These are phyloP conservation scores for Petrocephalus schoutedeni DNA, from an alignment of 2,797 vertebrate species.

Conservation along the genomic window DNA sequence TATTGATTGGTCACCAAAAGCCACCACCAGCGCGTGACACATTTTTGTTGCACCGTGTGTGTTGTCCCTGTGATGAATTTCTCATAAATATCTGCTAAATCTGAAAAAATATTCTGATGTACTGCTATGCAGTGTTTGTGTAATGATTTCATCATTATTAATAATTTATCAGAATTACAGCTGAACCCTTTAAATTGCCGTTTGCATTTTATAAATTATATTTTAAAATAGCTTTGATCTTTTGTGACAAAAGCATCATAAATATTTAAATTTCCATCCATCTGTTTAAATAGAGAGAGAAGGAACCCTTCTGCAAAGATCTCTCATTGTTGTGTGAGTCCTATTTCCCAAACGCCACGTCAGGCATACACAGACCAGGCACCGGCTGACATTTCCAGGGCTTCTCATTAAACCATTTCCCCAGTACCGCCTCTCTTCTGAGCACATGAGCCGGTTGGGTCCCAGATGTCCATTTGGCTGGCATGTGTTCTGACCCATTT, in stretches of 20 bases:
- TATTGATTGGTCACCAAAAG: neutral
- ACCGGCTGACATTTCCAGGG: conserved; percentile 20
- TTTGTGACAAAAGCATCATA: neutral
- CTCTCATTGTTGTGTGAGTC: neutral
- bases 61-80: neutral
- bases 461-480: conserved; percentile 14
- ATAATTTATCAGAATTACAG: neutral
- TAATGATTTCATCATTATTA: neutral
- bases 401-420: conserved; percentile 11
- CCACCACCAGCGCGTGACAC: neutral
- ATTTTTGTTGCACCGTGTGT: neutral
- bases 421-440: neutral
- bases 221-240: neutral
- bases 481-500: conserved; percentile 20
- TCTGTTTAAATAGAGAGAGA: neutral
- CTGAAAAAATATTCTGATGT: neutral
- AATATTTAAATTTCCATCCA: neutral
- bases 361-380: neutral
- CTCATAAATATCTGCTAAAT: neutral
- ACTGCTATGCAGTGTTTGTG: neutral
- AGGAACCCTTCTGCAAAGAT: neutral
- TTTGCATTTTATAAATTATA: neutral
- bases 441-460: neutral
- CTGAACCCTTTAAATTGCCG: neutral
- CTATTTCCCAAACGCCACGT: neutral